These are phyloP conservation scores for Agrypnia vestita DNA, from an alignment of 1,140 invertebrate genomes.

Conservation along the genomic window DNA sequence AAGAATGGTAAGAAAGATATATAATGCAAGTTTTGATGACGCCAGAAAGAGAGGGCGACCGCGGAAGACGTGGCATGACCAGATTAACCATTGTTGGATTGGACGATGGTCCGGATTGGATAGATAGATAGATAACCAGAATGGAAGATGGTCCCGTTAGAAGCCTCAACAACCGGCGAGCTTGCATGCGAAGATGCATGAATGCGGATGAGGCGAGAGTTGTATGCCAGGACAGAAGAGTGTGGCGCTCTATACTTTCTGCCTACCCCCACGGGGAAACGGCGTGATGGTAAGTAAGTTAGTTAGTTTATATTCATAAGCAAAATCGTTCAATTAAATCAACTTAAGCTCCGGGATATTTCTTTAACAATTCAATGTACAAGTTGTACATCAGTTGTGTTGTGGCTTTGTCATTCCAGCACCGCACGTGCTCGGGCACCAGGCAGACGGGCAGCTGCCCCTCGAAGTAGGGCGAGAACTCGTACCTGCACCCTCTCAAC, in stretches of 20 bases:
- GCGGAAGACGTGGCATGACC: too few species aligned
- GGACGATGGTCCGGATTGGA: constrained; percentile 39
- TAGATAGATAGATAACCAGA: constrained; percentile 17
- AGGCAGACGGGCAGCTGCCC: constrained; percentile 51
- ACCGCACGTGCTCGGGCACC: constrained; percentile 2
- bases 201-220: too few species aligned
- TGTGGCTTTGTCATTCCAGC: constrained; percentile 36
- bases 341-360: neutral
- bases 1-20: too few species aligned
- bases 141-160: constrained; percentile 29
- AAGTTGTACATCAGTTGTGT: constrained; percentile 43
- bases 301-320: constrained; percentile 32
- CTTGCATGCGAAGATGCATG: too few species aligned
- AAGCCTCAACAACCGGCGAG: too few species aligned
- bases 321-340: constrained; percentile 35
- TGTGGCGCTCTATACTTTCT: too few species aligned
- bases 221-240: too few species aligned
- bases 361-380: constrained; percentile 32
- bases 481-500: constrained; percentile 22
- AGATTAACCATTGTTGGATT: too few species aligned
- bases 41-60: too few species aligned
- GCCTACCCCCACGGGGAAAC: too few species aligned
- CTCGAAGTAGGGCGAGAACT: constrained; percentile 20
- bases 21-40: too few species aligned
- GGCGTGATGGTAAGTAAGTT: too few species aligned